These are phyloP conservation scores for Liodrosophila aerea DNA, from an alignment of 2,888 invertebrate genomes.

Conservation along the genomic window DNA sequence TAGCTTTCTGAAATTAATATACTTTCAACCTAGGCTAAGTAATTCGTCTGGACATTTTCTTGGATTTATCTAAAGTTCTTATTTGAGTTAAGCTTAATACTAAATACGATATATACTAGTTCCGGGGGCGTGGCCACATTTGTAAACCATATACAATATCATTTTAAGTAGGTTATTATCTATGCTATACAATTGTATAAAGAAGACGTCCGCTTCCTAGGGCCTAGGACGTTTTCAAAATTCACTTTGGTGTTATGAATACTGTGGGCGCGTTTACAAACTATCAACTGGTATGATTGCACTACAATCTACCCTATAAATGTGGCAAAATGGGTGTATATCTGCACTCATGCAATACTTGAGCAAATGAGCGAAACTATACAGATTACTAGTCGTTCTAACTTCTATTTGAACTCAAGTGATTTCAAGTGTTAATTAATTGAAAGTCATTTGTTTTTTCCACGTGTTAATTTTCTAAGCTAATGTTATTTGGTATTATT, in stretches of 20 bases:
- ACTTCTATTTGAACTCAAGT: neutral
- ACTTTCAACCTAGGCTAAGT: conserved; percentile 57
- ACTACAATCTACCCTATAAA: conserved; percentile 30
- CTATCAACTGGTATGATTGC: conserved; percentile 13
- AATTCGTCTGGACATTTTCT: conserved; percentile 65
- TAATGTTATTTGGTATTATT: conserved; percentile 20
- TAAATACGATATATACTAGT: conserved; percentile 16
- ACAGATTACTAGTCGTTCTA: too few species aligned
- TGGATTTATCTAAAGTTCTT: conserved; percentile 21
- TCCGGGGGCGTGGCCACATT: conserved; percentile 32
- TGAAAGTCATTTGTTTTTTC: conserved; percentile 28
- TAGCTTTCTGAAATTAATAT: conserved; percentile 24
- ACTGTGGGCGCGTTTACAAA: conserved; percentile 29
- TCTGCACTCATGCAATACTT: conserved; percentile 37
- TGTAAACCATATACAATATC: conserved; percentile 38
- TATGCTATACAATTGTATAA: conserved; percentile 29
- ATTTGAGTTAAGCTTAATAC: conserved; percentile 26
- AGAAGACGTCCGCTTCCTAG: conserved; percentile 20
- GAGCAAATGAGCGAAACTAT: too few species aligned
- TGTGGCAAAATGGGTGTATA: conserved; percentile 15
- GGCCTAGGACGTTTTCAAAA: conserved; percentile 34
- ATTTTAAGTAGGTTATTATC: conserved; percentile 33
- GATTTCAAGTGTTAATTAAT: conserved; percentile 16
- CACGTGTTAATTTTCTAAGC: conserved; percentile 18
- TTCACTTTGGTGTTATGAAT: conserved; percentile 70